Conservation (phyloP, 2,888 invertebrate species). For the Drosophila mimica region DNA sequence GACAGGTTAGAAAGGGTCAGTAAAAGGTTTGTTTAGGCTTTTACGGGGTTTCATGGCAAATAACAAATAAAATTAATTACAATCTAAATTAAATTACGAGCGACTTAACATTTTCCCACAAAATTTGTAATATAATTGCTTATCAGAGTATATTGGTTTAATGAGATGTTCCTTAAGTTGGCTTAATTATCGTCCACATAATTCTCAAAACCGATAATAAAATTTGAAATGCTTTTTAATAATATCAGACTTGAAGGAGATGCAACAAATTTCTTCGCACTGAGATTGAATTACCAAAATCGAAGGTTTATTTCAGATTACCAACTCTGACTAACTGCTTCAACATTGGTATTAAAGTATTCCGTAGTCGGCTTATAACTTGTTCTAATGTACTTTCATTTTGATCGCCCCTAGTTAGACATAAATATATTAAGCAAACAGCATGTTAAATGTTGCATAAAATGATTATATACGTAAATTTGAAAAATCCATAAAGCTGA, state of each 20-base stretch:
- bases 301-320: not conserved
- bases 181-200: no score
- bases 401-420: no score
- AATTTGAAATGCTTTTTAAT: not conserved
- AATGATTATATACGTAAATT: not conserved
- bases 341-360: no score
- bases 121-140: not conserved
- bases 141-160: no score
- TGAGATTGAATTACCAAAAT: not conserved
- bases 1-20: constrained; percentile 23
- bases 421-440: not conserved
- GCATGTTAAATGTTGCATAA: not conserved
- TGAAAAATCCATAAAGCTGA: not conserved
- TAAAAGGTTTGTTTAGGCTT: constrained; percentile 26
- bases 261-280: not conserved
- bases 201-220: no score
- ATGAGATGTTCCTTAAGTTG: no score
- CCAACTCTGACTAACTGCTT: not conserved
- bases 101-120: constrained; percentile 28
- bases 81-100: constrained; percentile 43
- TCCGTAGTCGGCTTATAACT: not conserved
- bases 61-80: constrained; percentile 54
- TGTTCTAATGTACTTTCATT: no score
- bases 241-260: not conserved
- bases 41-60: constrained; percentile 15